Base-by-base conservation (phyloP, 2,888 invertebrate genomes). In the Cepaea hortensis region DNA sequence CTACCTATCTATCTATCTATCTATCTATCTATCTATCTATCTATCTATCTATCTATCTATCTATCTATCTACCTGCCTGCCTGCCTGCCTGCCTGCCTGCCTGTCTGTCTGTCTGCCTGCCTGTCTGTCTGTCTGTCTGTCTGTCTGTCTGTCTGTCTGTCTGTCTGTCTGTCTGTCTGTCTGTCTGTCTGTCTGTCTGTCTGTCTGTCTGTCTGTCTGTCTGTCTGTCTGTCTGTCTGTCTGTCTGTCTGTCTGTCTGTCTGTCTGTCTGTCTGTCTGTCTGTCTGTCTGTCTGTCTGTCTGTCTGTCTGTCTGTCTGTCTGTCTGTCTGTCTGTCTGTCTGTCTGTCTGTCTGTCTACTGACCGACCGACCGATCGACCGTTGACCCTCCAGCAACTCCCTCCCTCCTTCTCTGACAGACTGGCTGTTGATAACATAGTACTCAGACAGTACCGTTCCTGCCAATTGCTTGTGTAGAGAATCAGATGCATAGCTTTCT, bases 1-100 rank as follows among this genome's bases (percentile, higher is more conserved):
- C 73, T 73, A 73, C 3, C 35, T 73, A 46, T 73, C 73, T 73
- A 46, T 46, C 73, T 73, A 46, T 73, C 73, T 73, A 46, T 46
- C 73, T 73, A 46, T 73, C 73, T 73, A 35, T 73, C 73, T 73
- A 46, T 72, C 72, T 72, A 72, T 72, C 72, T 23, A 72, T 72
- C 72, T 72, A 72, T 72, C 72, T 72, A 72, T 72, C 72, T 72
- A 72, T 72, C 35, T 35, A 35, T 35, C 35, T 35, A 1, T 55
- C 55, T 11, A 3, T 9, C 55, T 55, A 3, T 55, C 6, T 55
- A 2, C 2, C 7, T 55, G 55, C 2, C 55, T 55, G 55, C 0
- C 55, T 55, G 7, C 4, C 68, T 68, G 15, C 4, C n/a, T 68
- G 15, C 4, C 20, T 68, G 15, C 4, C 20, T 68, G 15, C 4